Conservation (phyloP, 2,797 vertebrate genomes). For the Pseudomugil gertrudae region DNA sequence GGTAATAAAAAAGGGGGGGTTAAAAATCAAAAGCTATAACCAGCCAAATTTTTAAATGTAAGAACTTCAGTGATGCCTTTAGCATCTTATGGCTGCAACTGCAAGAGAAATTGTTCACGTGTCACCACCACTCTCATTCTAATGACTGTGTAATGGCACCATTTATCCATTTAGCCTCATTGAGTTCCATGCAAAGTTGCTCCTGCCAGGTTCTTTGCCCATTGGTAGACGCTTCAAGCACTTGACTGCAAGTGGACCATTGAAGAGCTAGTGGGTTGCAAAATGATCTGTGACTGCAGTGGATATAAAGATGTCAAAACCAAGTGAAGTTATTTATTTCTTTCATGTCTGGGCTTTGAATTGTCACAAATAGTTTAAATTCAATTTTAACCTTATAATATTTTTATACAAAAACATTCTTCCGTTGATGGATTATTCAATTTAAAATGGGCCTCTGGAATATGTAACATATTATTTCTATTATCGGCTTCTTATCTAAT, state of each 20-base stretch:
- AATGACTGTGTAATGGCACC: constrained; percentile 75
- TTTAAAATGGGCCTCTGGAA: too few species aligned
- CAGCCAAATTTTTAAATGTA: constrained; percentile 51
- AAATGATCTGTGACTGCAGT: constrained; percentile 33
- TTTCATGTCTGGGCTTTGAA: constrained; percentile 15
- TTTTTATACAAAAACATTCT: too few species aligned
- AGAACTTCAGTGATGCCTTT: constrained; percentile 48
- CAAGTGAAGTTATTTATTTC: constrained; percentile 11
- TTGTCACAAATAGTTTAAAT: constrained; percentile 10
- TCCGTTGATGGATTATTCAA: background rate
- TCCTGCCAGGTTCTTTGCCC: constrained; percentile 53
- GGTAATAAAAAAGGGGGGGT: constrained; percentile 20
- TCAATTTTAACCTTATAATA: background rate
- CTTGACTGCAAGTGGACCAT: constrained; percentile 59
- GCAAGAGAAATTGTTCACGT: constrained; percentile 63
- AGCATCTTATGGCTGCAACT: constrained; percentile 53
- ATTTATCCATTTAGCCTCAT: constrained; percentile 79
- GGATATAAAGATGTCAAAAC: constrained; percentile 30
- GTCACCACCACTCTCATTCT: constrained; percentile 64
- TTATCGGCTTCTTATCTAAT: background rate
- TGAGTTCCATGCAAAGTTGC: constrained; percentile 64
- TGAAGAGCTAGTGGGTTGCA: constrained; percentile 54
- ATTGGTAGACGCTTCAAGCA: constrained; percentile 55
- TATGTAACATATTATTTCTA: too few species aligned
- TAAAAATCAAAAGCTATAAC: constrained; percentile 51